These are phyloP conservation scores for Eristalinus aeneus DNA, from an alignment of 2,888 invertebrate species.

Conservation along the genomic window DNA sequence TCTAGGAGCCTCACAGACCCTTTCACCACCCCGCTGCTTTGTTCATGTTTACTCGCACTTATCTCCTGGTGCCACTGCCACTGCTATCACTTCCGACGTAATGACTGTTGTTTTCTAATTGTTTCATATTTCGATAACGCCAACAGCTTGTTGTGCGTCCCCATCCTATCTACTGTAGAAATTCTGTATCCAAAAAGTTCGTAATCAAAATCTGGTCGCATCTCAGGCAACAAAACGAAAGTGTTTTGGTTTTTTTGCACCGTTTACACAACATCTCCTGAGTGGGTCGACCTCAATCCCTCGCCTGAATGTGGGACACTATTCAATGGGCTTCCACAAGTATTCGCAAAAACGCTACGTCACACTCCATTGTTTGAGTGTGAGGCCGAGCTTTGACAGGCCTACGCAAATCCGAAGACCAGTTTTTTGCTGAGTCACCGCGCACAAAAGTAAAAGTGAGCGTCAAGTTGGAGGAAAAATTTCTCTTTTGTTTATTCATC, in stretches of 20 bases:
- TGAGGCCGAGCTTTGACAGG: not conserved
- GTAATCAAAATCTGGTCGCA: not conserved
- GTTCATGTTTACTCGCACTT: not conserved
- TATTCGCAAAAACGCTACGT: not conserved
- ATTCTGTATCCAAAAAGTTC: not conserved
- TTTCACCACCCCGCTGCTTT: not conserved
- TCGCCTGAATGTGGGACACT: constrained; percentile 30
- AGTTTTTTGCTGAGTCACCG: constrained; percentile 40
- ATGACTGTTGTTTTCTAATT: constrained; percentile 3
- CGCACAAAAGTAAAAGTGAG: constrained; percentile 50
- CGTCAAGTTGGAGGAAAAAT: constrained; percentile 17
- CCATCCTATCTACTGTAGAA: not conserved
- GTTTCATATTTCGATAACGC: constrained; percentile 13
- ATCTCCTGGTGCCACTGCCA: constrained; percentile 5
- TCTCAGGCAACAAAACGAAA: not conserved
- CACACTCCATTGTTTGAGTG: not conserved
- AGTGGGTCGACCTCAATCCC: constrained; percentile 24
- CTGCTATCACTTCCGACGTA: constrained; percentile 22
- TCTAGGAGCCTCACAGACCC: not conserved
- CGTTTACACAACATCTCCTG: not conserved
- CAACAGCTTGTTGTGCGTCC: not conserved
- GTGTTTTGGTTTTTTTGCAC: not conserved
- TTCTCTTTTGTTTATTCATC: constrained; percentile 47
- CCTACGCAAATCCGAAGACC: constrained; percentile 16
- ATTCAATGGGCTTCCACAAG: constrained; percentile 41